Percentiles rank a stretch among this genome's conserved stretches.
Evolutionary conservation across 2,113 vertebrate genomes (phyloP).

Genomic region (Penelope pileata): DNA sequence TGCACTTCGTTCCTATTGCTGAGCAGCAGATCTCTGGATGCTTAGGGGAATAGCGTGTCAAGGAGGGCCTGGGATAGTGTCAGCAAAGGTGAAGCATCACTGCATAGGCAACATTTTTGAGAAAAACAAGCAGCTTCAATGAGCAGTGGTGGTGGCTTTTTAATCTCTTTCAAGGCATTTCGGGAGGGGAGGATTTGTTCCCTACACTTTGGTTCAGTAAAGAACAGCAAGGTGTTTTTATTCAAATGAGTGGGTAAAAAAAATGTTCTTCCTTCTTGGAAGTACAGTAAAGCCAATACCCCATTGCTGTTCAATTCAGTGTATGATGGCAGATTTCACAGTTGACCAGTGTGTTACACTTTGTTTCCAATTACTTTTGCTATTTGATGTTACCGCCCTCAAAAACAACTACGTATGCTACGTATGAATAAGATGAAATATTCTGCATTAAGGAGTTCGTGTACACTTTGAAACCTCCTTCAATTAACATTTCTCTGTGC

Average conservation of each 20-base stretch:
- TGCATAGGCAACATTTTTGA: too few relatives aligned
- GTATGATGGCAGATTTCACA: conserved; percentile 65
- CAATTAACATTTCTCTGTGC: conserved; percentile 8
- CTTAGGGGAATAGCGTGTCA: neutral
- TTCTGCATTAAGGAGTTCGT: neutral
- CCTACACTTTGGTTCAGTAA: neutral
- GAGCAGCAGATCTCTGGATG: neutral
- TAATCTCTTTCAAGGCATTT: neutral
- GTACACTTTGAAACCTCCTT: neutral
- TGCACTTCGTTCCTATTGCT: neutral
- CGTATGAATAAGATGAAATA: conserved; percentile 10
- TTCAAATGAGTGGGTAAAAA: conserved; percentile 65
- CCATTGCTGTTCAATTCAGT: conserved; percentile 47
- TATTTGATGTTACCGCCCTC: conserved; percentile 2
- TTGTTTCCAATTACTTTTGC: conserved; percentile 55
- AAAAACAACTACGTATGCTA: neutral
- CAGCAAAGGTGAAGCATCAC: neutral
- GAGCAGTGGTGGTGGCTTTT: rapidly evolving
- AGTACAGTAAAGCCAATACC: conserved; percentile 19
- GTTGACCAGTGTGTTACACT: conserved; percentile 56
- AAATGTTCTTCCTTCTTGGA: conserved; percentile 53
- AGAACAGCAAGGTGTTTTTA: conserved; percentile 33
- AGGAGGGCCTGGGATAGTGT: neutral
- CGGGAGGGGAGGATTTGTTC: neutral
- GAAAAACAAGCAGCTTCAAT: neutral